Percentiles rank a stretch among this genome's conserved stretches.
Evolutionary conservation across 2,888 invertebrate genomes (phyloP).

Genomic region (Criorhina ranunculi): DNA sequence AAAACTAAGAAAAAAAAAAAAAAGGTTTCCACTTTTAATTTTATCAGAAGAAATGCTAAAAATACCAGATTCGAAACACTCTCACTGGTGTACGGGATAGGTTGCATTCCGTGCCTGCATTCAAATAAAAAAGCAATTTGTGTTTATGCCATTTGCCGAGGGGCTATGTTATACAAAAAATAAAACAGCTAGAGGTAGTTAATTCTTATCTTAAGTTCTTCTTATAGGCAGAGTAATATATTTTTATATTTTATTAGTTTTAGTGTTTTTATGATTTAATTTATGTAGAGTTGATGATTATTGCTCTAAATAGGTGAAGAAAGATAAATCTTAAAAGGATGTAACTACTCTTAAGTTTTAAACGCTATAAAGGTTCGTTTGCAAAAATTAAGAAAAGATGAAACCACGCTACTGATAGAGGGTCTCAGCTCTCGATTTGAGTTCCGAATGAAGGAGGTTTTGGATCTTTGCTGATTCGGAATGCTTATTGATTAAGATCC

Average conservation of each 20-base stretch:
- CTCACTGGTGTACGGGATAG: constrained; percentile 54
- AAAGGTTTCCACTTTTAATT: constrained; percentile 59
- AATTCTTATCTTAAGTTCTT: constrained; percentile 17
- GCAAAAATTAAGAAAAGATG: no score
- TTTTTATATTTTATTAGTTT: not conserved
- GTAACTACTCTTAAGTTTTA: no score
- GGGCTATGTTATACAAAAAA: constrained; percentile 1
- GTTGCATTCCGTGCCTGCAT: constrained; percentile 32
- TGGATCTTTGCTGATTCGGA: not conserved
- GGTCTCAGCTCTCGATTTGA: no score
- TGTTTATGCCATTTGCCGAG: not conserved
- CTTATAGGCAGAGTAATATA: not conserved
- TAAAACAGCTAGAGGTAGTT: not conserved
- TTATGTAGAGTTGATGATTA: not conserved
- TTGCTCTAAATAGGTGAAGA: not conserved
- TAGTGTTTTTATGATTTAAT: not conserved
- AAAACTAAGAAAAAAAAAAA: constrained; percentile 31
- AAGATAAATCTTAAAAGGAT: no score
- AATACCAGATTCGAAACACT: constrained; percentile 67
- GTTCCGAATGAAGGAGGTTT: no score
- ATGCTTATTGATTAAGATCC: no score
- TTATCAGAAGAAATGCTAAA: constrained; percentile 58
- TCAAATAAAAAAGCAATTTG: constrained; percentile 28
- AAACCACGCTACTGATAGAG: no score
- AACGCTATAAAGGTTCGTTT: no score